These are phyloP conservation scores for Chaetodon auriga DNA, from an alignment of 2,113 vertebrate genomes.

Conservation along the genomic window DNA sequence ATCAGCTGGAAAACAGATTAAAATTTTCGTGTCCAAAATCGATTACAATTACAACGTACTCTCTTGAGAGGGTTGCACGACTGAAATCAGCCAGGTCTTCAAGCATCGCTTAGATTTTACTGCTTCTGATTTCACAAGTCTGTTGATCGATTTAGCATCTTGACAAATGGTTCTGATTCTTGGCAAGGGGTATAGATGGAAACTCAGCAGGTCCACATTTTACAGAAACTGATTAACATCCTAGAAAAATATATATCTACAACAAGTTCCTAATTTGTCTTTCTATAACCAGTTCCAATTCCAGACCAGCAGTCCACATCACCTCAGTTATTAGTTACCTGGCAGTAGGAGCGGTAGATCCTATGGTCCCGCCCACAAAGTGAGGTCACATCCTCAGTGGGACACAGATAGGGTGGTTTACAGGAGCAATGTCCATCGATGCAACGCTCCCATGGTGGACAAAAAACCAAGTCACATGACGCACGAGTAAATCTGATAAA, in stretches of 20 bases:
- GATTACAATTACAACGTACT: background rate
- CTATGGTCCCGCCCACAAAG: slow-evolving; percentile 27
- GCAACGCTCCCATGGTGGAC: slow-evolving; percentile 65
- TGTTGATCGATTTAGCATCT: background rate
- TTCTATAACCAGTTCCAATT: background rate
- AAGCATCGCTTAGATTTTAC: background rate
- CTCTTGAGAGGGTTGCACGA: background rate
- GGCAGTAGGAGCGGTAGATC: slow-evolving; percentile 62
- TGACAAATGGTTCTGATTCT: background rate
- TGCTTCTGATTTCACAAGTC: background rate
- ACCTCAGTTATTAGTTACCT: slow-evolving; percentile 23
- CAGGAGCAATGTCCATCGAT: slow-evolving; percentile 37
- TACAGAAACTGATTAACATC: background rate
- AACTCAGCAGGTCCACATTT: background rate
- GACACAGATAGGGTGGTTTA: slow-evolving; percentile 61
- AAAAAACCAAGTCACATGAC: slow-evolving; percentile 64
- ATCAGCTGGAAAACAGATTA: slow-evolving; percentile 40
- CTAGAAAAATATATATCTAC: background rate
- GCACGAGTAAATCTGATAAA: slow-evolving; percentile 34
- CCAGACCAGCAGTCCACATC: background rate
- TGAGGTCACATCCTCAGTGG: fast-evolving
- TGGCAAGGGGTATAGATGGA: background rate
- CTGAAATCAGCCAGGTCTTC: background rate
- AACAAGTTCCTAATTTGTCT: background rate
- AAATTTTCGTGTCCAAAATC: background rate